Evolutionary conservation across 2,113 vertebrate species (phyloP).

Genomic region (Dendropsophus ebraccatus): DNA sequence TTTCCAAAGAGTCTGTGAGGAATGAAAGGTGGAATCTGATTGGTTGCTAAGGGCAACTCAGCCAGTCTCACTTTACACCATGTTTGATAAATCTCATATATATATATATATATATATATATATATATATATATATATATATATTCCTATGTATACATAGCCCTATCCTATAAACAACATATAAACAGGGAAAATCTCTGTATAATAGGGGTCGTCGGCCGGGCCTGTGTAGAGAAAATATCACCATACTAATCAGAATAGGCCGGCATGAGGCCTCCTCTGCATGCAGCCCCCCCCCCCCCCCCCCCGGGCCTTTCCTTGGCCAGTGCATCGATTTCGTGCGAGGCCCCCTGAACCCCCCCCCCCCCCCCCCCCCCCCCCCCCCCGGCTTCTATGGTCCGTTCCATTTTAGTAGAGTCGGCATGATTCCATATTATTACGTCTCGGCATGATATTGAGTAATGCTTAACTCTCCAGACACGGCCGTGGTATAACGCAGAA

Average conservation of each 20-base stretch:
- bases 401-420: background rate
- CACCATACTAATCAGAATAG: background rate
- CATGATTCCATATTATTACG: constrained; percentile 1
- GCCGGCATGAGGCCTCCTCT: background rate
- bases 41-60: no score
- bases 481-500: background rate
- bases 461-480: background rate
- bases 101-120: no score
- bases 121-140: background rate
- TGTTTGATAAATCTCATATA: no score
- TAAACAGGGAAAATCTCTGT: background rate
- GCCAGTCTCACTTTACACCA: no score
- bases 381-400: background rate
- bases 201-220: no score
- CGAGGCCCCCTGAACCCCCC: no score
- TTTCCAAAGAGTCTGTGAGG: no score
- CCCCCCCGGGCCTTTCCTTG: background rate
- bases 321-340: constrained; percentile 22
- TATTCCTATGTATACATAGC: background rate
- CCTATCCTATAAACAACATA: background rate
- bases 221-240: background rate
- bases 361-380: no score
- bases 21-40: no score
- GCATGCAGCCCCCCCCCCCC: constrained; percentile 9
- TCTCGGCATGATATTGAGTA: constrained; percentile 14